Base-by-base conservation (phyloP, 2,888 invertebrate species). In the Sinohyriopsis cumingii region DNA sequence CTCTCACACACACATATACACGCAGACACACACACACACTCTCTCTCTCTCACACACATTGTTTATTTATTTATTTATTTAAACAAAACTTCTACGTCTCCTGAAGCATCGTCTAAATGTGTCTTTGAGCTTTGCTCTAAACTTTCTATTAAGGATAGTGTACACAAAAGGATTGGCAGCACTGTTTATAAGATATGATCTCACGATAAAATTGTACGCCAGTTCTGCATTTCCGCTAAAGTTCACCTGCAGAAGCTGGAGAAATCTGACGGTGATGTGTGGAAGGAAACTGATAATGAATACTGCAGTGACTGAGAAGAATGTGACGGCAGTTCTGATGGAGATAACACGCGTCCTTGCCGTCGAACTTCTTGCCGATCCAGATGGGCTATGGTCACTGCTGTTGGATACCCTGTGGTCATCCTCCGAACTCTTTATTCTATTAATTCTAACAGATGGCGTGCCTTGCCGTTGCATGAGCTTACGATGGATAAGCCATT, bases 91-190 rank as follows among this genome's bases (percentile, higher is more conserved):
- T 2, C 1, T 12, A 45, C 45, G 12, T 45, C 45, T 45, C 45
- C 45, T 45, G 12, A 45, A 45, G 45, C 45, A 45, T 45, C 45
- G 9, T 45, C 55, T 61, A 64, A 77, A 67, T 59, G 72, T 72
- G 7, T 68, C 56, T 56, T 71, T 75, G 2, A 82, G 63, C 59
- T 86, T 83, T 59, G 78, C 73, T 64, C 81, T 72, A 45, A 82
- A 81, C 25, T 75, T 54, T 25, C 73, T 72, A 60, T 82, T 81
- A 54, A 82, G 62, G 33, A 82, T 79, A 61, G 81, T 80, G 66
- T 82, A 82, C 20, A 82, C 79, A 64, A 82, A 79, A 1, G 82
- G 82, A 66, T 82, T 82, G 12, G 75, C 61, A 9, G 78, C 78
- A 67, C 76, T 80, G 54, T 80, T 80, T 15, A 82, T 72, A 56